phyloP scores from a whole-genome alignment of 2,888 invertebrate species.

The Shargacucullia verbasci region DNA sequence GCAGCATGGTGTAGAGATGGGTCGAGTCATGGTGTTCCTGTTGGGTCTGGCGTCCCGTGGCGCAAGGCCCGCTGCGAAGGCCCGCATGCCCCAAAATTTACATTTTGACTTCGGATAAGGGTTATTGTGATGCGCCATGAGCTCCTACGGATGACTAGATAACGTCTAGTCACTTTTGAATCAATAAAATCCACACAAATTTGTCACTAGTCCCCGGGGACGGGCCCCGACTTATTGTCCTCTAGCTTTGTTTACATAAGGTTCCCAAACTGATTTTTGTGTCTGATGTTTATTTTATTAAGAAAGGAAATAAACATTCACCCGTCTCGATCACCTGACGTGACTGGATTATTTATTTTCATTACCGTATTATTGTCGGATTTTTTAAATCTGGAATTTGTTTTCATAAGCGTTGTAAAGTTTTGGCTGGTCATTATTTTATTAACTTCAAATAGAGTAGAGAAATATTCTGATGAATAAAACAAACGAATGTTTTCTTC shows the following conservation, averaged over 20 bases:
- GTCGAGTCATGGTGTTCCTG: conserved; percentile 75
- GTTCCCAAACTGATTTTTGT: conserved; percentile 55
- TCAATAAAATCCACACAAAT: conserved; percentile 73
- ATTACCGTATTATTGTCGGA: conserved; percentile 26
- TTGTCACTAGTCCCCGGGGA: conserved; percentile 71
- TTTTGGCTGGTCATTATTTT: not conserved
- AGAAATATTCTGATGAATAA: conserved; percentile 20
- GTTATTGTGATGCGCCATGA: conserved; percentile 65
- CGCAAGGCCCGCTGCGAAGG: conserved; percentile 68
- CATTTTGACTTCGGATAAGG: conserved; percentile 76
- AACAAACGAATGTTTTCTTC: conserved; percentile 37
- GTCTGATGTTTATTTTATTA: conserved; percentile 55
- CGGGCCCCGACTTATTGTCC: conserved; percentile 57
- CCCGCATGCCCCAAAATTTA: conserved; percentile 80
- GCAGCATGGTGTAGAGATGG: conserved; percentile 82
- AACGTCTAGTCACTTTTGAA: conserved; percentile 71
- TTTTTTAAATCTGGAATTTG: conserved; percentile 13
- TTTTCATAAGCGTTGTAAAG: conserved; percentile 14
- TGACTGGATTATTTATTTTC: conserved; percentile 46
- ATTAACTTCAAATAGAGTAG: not conserved
- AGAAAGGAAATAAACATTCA: conserved; percentile 53
- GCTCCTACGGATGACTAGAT: conserved; percentile 61
- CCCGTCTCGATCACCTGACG: conserved; percentile 38
- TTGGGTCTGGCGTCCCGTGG: conserved; percentile 74
- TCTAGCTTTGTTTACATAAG: conserved; percentile 69